These are phyloP conservation scores for Hymenopus coronatus DNA, from an alignment of 2,888 invertebrate species.

Conservation along the genomic window DNA sequence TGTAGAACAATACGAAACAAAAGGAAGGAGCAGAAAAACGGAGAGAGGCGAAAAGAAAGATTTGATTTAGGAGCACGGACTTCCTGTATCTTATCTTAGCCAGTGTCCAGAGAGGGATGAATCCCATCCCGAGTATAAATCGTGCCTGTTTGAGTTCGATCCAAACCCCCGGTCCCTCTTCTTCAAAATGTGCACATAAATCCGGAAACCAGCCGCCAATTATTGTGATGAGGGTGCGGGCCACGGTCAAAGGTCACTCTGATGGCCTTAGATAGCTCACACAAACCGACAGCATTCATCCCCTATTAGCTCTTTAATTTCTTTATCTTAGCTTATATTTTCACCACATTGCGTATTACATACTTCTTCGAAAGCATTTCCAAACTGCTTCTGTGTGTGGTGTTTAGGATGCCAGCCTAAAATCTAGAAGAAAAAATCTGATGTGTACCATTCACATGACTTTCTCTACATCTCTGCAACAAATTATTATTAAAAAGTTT, in stretches of 20 bases:
- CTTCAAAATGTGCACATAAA: slow-evolving; percentile 17
- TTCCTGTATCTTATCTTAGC: slow-evolving; percentile 18
- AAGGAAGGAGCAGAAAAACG: not conserved
- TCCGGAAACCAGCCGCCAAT: slow-evolving; percentile 1
- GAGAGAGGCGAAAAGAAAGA: not conserved
- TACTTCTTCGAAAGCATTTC: no score
- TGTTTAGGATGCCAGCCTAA: no score
- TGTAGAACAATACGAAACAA: not conserved
- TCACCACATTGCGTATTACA: no score
- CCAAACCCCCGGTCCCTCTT: not conserved
- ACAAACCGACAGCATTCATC: not conserved
- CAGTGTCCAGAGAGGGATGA: slow-evolving; percentile 1
- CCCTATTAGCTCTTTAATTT: not conserved
- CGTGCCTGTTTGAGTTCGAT: not conserved
- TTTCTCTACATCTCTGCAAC: no score
- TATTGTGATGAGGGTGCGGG: slow-evolving; percentile 1
- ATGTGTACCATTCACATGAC: no score
- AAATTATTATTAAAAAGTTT: no score
- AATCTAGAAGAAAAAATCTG: no score
- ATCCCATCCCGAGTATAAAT: slow-evolving; percentile 4
- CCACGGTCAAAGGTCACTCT: not conserved
- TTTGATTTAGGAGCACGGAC: slow-evolving; percentile 18
- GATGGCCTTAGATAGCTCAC: no score
- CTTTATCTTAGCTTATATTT: no score
- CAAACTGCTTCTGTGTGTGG: no score